A percentile compares a stretch with the other conserved stretches of the same genome.
These are phyloP conservation scores for Drosophila sechellia DNA, from an alignment of 1,140 invertebrate genomes.

Conservation along the genomic window DNA sequence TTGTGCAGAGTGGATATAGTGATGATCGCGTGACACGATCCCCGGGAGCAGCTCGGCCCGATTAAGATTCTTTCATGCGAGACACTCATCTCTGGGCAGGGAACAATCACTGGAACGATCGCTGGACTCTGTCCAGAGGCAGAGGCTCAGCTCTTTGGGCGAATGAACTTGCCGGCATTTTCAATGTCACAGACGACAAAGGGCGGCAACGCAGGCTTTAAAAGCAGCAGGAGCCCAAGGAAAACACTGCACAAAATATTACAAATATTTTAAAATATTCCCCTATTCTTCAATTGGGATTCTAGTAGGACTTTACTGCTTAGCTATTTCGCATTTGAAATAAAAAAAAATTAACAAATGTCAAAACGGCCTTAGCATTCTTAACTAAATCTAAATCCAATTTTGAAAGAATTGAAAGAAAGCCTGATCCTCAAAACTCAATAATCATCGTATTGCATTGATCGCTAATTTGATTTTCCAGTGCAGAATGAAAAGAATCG, in stretches of 20 bases:
- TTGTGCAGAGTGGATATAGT: slow-evolving; percentile 26
- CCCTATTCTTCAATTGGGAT: no score
- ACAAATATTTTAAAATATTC: background rate
- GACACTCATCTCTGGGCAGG: slow-evolving; percentile 5
- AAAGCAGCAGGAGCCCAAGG: slow-evolving; percentile 13
- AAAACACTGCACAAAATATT: slow-evolving; percentile 9
- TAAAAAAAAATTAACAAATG: background rate
- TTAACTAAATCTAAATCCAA: no score
- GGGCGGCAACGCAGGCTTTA: slow-evolving; percentile 21
- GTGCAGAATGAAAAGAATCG: slow-evolving; percentile 32
- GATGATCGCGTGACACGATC: slow-evolving; percentile 43
- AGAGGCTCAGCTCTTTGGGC: slow-evolving; percentile 36
- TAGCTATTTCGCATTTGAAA: no score
- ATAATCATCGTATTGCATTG: background rate
- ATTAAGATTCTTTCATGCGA: background rate
- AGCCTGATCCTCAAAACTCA: background rate
- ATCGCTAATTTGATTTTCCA: slow-evolving; percentile 6
- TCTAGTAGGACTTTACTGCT: no score
- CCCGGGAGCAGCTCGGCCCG: background rate
- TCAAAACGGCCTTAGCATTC: no score
- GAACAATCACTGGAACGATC: slow-evolving; percentile 19
- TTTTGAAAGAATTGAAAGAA: background rate
- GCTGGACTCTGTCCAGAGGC: slow-evolving; percentile 34
- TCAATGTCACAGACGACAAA: slow-evolving; percentile 73
- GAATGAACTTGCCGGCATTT: slow-evolving; percentile 78